Base-by-base conservation (phyloP, 2,113 vertebrate genomes). In the Vombatus ursinus region DNA sequence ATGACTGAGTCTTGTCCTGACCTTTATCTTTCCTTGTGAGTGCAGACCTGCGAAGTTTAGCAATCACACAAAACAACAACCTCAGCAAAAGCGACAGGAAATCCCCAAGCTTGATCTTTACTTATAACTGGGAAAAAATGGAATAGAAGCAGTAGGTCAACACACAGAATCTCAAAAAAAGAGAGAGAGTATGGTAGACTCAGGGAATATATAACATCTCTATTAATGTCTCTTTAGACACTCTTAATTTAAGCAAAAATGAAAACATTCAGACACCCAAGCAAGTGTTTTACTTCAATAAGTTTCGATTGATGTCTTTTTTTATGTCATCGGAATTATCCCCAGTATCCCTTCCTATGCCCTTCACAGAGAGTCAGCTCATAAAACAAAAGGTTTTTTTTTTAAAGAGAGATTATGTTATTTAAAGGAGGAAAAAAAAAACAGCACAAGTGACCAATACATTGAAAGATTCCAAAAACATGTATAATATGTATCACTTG, bases 101-200 rank as follows among this genome's bases (percentile, higher is more conserved):
- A 26, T 84, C 26, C 84, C 26, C 89, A 50, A 94, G 3, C 9
- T 93, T 94, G 89, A 61, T 47, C 24, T 97, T 96, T 92, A 93
- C 28, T 24, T 96, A 89, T 12, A 12, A 61, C 93, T 93, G 61
- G 50, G 97, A 95, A 24, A 92, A 92, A 37, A 54, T 23, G 51
- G n/a, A 53, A 28, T 93, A 91, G 48, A 10, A 54, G 57, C 0
- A 53, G 48, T 3, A 23, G 68, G n/a, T 23, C n/a, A 84, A 44
- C 19, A 84, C 19, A 84, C 19, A 84, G 68, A 44, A 84, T 84
- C n/a, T 2, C 23, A 44, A 37, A 23, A 84, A 77, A 26, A 54
- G 23, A 53, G 26, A 54, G 23, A 53, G 1, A 89, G 57, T 48
- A 22, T 49, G 23, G 50, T 53, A 28, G 94, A 28, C 47, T 22